Conservation (phyloP, 2,797 vertebrate genomes). For the Champsocephalus gunnari region DNA sequence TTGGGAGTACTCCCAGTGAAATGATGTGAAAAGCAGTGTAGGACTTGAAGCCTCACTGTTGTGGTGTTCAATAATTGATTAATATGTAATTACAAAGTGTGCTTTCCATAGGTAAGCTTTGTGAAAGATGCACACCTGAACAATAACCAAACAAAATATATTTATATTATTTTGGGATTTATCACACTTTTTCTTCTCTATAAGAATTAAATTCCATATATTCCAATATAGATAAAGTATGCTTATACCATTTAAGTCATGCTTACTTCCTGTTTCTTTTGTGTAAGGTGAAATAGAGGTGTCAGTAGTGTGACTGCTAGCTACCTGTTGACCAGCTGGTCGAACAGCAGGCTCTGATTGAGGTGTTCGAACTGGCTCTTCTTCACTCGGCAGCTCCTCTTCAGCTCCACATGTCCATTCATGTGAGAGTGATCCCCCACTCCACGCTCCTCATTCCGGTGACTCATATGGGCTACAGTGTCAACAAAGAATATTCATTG, state of each 20-base stretch:
- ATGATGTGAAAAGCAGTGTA: neutral
- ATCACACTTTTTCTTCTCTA: neutral
- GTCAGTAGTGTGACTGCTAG: neutral
- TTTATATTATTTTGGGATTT: neutral
- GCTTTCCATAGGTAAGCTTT: too few relatives aligned
- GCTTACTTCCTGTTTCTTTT: neutral
- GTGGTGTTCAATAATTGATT: neutral
- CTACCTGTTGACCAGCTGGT: constrained; percentile 99
- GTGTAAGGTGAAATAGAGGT: constrained; percentile 1
- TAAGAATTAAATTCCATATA: neutral
- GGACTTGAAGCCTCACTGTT: neutral
- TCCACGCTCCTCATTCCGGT: constrained; percentile 91
- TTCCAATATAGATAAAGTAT: neutral
- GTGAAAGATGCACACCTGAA: too few relatives aligned
- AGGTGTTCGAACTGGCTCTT: constrained; percentile 98
- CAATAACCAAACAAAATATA: too few relatives aligned
- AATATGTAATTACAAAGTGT: too few relatives aligned
- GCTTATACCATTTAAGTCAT: rapidly evolving
- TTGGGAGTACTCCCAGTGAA: neutral
- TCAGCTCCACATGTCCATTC: constrained; percentile 96
- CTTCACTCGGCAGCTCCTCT: constrained; percentile 95
- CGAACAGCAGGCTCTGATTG: constrained; percentile 98
- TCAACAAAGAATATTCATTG: constrained; percentile 25
- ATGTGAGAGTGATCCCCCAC: constrained; percentile 93
- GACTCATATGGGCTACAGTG: constrained; percentile 90